phyloP scores from a whole-genome alignment of 2,113 vertebrate genomes.

The Melanerpes formicivorus region DNA sequence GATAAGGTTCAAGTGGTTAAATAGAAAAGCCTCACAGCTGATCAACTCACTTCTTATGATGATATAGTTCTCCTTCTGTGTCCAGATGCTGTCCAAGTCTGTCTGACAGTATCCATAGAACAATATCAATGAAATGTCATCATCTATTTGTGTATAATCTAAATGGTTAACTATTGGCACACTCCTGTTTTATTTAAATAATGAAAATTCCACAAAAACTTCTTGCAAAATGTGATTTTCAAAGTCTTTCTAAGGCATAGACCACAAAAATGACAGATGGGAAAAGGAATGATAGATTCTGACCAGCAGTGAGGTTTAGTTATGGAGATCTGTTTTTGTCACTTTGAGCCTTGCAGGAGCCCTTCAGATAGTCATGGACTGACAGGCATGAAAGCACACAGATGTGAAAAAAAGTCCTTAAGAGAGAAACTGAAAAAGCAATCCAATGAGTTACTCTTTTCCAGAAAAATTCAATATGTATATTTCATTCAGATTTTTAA shows the following conservation, averaged over 20 bases:
- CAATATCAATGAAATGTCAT: neutral
- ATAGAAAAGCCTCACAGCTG: neutral
- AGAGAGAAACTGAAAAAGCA: neutral
- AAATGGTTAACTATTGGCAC: neutral
- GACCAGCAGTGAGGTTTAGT: neutral
- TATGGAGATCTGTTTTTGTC: neutral
- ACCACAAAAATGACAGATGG: neutral
- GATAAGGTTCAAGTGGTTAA: neutral
- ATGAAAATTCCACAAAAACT: neutral
- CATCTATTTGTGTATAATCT: neutral
- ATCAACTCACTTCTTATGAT: neutral
- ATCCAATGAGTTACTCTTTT: neutral
- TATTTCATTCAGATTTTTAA: neutral
- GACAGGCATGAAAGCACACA: slow-evolving; percentile 5
- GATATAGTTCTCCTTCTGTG: neutral
- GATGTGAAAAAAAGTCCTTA: neutral
- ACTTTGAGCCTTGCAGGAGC: neutral
- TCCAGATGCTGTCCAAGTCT: neutral
- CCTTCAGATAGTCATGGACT: neutral
- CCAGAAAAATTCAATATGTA: neutral
- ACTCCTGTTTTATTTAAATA: neutral
- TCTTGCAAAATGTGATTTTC: neutral
- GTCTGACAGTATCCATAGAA: neutral
- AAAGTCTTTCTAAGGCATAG: neutral
- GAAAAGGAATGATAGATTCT: neutral